A percentile compares a stretch with the other conserved stretches of the same genome.
phyloP scores from a whole-genome alignment of 2,888 invertebrate genomes.

The Crossocerus cetratus region DNA sequence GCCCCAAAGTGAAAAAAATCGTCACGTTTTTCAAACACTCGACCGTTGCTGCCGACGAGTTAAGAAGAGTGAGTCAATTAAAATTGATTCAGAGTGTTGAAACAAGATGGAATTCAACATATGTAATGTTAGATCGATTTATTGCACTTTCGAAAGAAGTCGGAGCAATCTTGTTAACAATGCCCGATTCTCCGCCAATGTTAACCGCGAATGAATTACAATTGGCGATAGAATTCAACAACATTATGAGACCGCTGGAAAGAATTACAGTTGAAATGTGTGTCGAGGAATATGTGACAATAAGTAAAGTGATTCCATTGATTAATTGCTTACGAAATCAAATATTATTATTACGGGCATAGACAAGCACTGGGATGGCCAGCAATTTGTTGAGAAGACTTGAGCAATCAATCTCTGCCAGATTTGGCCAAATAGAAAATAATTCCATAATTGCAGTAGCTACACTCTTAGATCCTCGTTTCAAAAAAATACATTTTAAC shows the following conservation, averaged over 20 bases:
- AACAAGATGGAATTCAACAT: constrained; percentile 66
- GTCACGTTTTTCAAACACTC: constrained; percentile 63
- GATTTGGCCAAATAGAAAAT: constrained; percentile 17
- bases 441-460: constrained; percentile 19
- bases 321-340: constrained; percentile 35
- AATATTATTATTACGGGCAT: neutral
- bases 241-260: constrained; percentile 47
- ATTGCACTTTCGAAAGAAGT: constrained; percentile 46
- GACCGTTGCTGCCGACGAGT: constrained; percentile 51
- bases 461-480: constrained; percentile 16
- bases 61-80: constrained; percentile 29
- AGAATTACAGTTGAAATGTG: constrained; percentile 48
- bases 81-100: constrained; percentile 61
- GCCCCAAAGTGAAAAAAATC: neutral
- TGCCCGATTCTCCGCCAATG: constrained; percentile 43
- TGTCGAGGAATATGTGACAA: constrained; percentile 44
- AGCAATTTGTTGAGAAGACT: neutral
- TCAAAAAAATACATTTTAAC: too few species aligned
- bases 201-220: constrained; percentile 44
- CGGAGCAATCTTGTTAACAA: constrained; percentile 39
- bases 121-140: constrained; percentile 61
- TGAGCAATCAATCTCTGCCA: neutral
- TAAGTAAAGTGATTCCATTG: constrained; percentile 42
- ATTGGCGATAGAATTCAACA: constrained; percentile 37
- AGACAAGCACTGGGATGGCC: constrained; percentile 7